Evolutionary conservation across 2,888 invertebrate genomes (phyloP), one percentile per base, ranked within the genome.

Genomic region (Orchesellides sinensis): DNA sequence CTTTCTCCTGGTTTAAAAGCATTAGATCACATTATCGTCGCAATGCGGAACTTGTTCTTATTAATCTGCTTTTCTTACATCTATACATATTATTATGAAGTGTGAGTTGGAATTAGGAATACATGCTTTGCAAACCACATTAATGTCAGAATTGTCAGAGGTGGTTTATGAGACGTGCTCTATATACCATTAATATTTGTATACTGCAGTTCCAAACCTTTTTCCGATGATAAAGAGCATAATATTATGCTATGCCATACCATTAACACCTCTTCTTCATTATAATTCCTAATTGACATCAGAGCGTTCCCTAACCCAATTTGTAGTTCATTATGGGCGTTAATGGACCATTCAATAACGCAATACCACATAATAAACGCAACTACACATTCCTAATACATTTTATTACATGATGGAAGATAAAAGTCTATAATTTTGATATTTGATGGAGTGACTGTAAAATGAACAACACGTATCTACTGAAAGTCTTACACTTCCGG

Each of bases 331-430:
- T 75, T 75, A 75, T 27, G 23, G 23, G 17, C 23, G 27, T 68
- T 75, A 75, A 75, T 75, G 66, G 66, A 56, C 56, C 75, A 59
- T 66, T 75, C 45, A 25, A 12, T 29, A 75, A 75, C 56, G 65
- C 65, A 32, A 40, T 52, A 5, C 19, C 32, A 40, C 35, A 32
- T 21, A 17, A 1, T 21, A 40, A 40, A 40, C 40, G n/a, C n/a
- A 8, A 40, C 14, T 14, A 40, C 40, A 14, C n/a, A 40, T 40
- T 40, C n/a, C 40, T 2, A 2, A 40, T 40, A n/a, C n/a, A n/a
- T 40, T 40, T 2, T 40, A n/a, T 40, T 40, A 54, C 23, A 14
- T 21, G 12, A 54, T 54, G 23, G 8, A 17, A 52, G 19, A 19
- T n/a, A n/a, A n/a, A n/a, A 2, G 14, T 40, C 40, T 40, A 40